Base-by-base conservation (phyloP, 1,140 invertebrate genomes). In the Drosophila rhopaloa region DNA sequence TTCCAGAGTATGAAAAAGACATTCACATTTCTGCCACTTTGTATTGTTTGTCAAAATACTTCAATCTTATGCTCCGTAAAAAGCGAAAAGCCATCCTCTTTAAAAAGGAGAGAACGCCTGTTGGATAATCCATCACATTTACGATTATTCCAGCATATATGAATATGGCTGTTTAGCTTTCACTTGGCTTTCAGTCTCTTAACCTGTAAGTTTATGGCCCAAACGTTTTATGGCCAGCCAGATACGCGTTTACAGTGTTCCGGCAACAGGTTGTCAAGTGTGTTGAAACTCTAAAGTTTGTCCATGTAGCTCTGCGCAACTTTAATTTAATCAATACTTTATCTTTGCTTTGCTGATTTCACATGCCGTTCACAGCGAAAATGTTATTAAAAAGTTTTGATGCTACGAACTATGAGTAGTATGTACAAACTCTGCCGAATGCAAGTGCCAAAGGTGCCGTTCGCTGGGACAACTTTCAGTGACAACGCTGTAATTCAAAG, bases 51-150 rank as follows among this genome's bases (percentile, higher is more conserved):
- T 41, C 29, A 16, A n/a, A 48, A 61, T 32, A 32, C 32, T 16
- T 24, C 32, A 38, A 74, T 37, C 53, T 66, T 68, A 68, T 66
- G 58, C 46, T 62, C 38, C 29, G 44, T 65, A 14, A 68, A 68
- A 35, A 24, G 38, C 16, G 47, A 41, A 24, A 29, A 54, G 43
- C 16, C 32, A 14, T 24, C 29, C 60, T 56, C 51, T 63, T 54
- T 63, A 66, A 66, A 66, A 66, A 67, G 32, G 16, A 37, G 3
- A 24, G 48, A 62, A 47, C 57, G 76, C 60, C 81, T 60, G 62
- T 55, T 41, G 35, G 47, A 65, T 86, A 75, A 85, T 85, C 82
- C 82, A 85, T 85, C 79, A 85, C 54, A 68, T 85, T 85, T 82
- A 85, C 82, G 82, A 76, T 81, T 82, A 75, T 76, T 79, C 68